Percentiles rank a stretch among this genome's conserved stretches.
These are phyloP conservation scores for Diaphora mendica DNA, from an alignment of 2,888 invertebrate species.

Conservation along the genomic window DNA sequence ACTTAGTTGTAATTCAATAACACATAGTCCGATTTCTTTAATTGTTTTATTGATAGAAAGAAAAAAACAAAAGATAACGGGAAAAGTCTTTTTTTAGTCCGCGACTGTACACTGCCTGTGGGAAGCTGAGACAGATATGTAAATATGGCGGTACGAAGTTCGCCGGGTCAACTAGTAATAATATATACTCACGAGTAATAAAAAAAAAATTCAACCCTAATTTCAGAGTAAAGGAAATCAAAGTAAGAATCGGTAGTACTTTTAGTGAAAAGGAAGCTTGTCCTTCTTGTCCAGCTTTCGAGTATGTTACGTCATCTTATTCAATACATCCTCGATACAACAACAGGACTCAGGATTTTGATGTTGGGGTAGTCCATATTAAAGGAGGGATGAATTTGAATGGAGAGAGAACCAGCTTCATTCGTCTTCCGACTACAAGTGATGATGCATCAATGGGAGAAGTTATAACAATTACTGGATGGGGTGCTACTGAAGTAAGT, in stretches of 20 bases:
- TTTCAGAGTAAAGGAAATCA: conserved; percentile 62
- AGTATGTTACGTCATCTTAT: conserved; percentile 67
- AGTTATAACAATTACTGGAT: conserved; percentile 69
- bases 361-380: conserved; percentile 75
- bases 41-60: no score
- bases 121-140: no score
- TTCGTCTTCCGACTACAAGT: conserved; percentile 51
- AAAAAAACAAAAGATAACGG: no score
- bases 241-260: conserved; percentile 75
- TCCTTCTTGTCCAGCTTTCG: conserved; percentile 63
- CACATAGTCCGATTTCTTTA: no score
- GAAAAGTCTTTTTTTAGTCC: no score
- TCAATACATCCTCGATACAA: conserved; percentile 74
- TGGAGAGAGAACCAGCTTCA: conserved; percentile 58
- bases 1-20: no score
- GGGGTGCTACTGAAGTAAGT: conserved; percentile 77
- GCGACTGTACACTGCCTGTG: no score
- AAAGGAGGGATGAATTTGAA: conserved; percentile 64
- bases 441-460: conserved; percentile 56
- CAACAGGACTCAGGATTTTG: conserved; percentile 69
- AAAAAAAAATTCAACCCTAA: neutral
- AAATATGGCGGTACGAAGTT: no score
- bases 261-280: conserved; percentile 43
- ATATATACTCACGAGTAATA: no score
- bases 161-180: no score